These are phyloP conservation scores for Notothenia coriiceps DNA, from an alignment of 2,113 vertebrate genomes.

Conservation along the genomic window DNA sequence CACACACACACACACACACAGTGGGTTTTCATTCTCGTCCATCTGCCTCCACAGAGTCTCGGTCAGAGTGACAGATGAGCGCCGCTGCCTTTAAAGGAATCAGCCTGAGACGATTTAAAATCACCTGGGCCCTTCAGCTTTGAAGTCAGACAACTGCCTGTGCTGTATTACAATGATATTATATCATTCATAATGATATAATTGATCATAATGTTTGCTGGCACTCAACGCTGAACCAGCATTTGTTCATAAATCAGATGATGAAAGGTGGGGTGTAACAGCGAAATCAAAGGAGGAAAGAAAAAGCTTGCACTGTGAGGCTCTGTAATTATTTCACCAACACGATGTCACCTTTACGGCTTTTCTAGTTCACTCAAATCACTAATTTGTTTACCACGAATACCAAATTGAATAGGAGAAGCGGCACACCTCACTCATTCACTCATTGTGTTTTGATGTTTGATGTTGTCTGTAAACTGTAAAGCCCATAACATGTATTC, in stretches of 20 bases:
- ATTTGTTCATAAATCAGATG: slow-evolving; percentile 71
- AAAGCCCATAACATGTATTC: slow-evolving; percentile 25
- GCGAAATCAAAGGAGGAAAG: slow-evolving; percentile 64
- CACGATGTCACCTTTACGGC: slow-evolving; percentile 30
- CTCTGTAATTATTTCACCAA: slow-evolving; percentile 38
- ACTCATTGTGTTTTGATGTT: slow-evolving; percentile 45
- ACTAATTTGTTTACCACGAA: slow-evolving; percentile 36
- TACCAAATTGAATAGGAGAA: slow-evolving; percentile 2
- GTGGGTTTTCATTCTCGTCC: slow-evolving; percentile 10
- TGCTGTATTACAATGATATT: slow-evolving; percentile 69
- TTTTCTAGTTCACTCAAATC: slow-evolving; percentile 1
- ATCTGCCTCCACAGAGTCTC: slow-evolving; percentile 4
- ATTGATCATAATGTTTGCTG: slow-evolving; percentile 79
- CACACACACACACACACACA: background rate
- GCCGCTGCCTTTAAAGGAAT: slow-evolving; percentile 60
- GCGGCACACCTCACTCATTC: background rate
- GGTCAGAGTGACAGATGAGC: slow-evolving; percentile 66
- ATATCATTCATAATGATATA: slow-evolving; percentile 72
- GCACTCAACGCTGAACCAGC: slow-evolving; percentile 62
- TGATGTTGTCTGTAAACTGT: slow-evolving; percentile 57
- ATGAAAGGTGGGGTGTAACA: slow-evolving; percentile 66
- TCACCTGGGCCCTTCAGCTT: slow-evolving; percentile 69
- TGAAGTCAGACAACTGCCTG: slow-evolving; percentile 75
- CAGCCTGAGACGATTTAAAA: slow-evolving; percentile 69
- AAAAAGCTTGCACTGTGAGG: slow-evolving; percentile 39